Evolutionary conservation across 2,113 vertebrate species (phyloP).

Genomic region (Onychostoma macrolepis): DNA sequence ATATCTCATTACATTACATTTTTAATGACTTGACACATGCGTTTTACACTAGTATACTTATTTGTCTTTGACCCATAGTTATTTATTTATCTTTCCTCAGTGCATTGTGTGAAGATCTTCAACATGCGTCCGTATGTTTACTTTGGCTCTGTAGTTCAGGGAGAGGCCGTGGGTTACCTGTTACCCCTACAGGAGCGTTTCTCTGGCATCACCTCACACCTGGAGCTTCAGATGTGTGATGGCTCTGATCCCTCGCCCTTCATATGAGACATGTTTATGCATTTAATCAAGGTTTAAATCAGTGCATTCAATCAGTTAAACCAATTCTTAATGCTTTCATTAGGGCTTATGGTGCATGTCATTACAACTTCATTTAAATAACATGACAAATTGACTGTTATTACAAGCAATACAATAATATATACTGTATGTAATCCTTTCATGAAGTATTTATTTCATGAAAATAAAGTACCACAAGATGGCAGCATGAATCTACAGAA

Average conservation of each 20-base stretch:
- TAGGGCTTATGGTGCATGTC: background rate
- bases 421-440: background rate
- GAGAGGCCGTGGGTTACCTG: slow-evolving; percentile 67
- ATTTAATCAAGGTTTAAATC: background rate
- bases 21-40: background rate
- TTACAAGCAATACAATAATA: background rate
- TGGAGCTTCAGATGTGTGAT: slow-evolving; percentile 72
- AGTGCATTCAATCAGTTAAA: background rate
- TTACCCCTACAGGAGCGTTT: slow-evolving; percentile 69
- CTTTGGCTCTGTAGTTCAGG: slow-evolving; percentile 55
- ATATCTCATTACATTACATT: background rate
- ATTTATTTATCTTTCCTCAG: slow-evolving; percentile 44
- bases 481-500: slow-evolving; percentile 50
- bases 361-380: background rate
- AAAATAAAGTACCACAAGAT: slow-evolving; percentile 62
- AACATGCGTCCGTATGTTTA: slow-evolving; percentile 66
- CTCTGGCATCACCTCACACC: slow-evolving; percentile 70
- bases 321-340: background rate
- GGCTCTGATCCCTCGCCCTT: slow-evolving; percentile 66
- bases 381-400: background rate
- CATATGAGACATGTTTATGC: slow-evolving; percentile 55
- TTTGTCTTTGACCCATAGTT: background rate
- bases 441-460: background rate
- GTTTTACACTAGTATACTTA: background rate
- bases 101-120: slow-evolving; percentile 69